Base-by-base conservation (phyloP, 1,140 invertebrate genomes). In the Lordiphosa collinella region DNA sequence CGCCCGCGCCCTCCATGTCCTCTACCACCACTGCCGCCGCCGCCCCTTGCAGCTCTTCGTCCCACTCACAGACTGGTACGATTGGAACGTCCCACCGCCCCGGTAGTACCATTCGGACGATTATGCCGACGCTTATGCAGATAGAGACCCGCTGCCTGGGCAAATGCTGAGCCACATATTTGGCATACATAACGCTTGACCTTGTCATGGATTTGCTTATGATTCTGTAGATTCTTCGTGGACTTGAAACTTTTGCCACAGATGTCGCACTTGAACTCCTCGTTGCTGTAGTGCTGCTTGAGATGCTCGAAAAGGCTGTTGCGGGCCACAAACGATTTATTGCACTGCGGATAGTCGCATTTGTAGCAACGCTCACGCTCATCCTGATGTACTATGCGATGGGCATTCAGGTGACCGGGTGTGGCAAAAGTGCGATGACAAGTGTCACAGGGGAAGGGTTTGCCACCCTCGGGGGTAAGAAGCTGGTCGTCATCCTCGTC, bases 111-210 rank as follows among this genome's bases (percentile, higher is more conserved):
- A 35, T 73, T 85, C 38, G 78, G 79, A 4, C 80, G 82, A 60
- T 80, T 90, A 69, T 91, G 91, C 3, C 87, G 89, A 8, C 89
- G 72, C 46, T 87, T 88, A 68, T 91, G 91, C 12, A 88, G 85
- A 73, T 89, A 89, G 13, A 90, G 67, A 6, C 84, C 85, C 49
- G 88, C 85, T 25, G 82, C 79, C 57, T 90, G 89, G 18, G 90
- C 88, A 61, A 90, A 91, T 34, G 89, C 87, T 25, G 89, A 90
- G n/a, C 88, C 87, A 62, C 90, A 90, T 41, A 89, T 78, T 37
- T 85, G 82, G 66, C 90, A 89, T 37, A 86, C 68, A 52, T 89
- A 88, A 14, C 88, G 86, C 49, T 87, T 89, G 38, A 90, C 90
- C 11, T 92, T 93, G 58, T 88, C 86, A 43, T 88, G 86, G 40